Evolutionary conservation across 2,113 vertebrate genomes (phyloP).

Genomic region (Colius striatus): DNA sequence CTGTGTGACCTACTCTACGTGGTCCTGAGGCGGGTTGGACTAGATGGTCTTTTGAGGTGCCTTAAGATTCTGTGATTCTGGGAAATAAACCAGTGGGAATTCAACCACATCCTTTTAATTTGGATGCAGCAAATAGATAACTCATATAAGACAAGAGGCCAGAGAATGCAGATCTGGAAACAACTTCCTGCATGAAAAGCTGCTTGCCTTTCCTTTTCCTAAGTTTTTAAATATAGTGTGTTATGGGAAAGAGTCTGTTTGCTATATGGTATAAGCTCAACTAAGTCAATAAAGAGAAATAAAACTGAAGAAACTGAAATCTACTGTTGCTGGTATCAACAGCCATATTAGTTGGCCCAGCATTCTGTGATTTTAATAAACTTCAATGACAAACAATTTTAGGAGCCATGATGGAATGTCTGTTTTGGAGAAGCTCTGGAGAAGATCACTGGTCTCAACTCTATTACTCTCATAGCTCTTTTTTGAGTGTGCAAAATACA

Average conservation of each 20-base stretch:
- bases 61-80: too few species aligned
- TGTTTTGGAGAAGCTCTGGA: neutral
- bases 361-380: neutral
- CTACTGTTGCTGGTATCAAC: neutral
- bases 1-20: too few species aligned
- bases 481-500: neutral
- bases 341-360: neutral
- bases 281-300: neutral
- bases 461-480: neutral
- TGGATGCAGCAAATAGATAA: neutral
- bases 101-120: neutral
- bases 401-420: neutral
- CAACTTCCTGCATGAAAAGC: neutral
- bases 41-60: too few species aligned
- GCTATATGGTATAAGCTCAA: neutral
- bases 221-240: neutral
- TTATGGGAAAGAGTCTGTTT: neutral
- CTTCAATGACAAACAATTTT: neutral
- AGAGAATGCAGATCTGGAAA: neutral
- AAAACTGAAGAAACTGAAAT: neutral
- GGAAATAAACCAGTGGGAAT: neutral
- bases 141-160: neutral
- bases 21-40: too few species aligned
- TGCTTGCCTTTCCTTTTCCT: neutral
- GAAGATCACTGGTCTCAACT: neutral